Percentiles rank a stretch among this genome's conserved stretches.
These are phyloP conservation scores for Poecilia picta DNA, from an alignment of 2,797 vertebrate species.

Conservation along the genomic window DNA sequence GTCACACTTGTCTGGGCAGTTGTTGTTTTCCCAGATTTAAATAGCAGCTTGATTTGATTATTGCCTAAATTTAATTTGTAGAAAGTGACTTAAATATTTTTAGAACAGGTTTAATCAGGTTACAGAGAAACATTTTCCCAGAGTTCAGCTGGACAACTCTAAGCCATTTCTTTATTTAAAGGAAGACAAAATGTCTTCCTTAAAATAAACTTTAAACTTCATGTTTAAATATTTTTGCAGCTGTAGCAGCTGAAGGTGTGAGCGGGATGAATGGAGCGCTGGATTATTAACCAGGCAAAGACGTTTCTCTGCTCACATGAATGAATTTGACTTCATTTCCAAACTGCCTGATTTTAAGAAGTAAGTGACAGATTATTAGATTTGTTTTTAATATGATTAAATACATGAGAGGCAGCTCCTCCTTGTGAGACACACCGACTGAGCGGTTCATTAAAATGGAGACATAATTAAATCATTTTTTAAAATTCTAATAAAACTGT, in stretches of 20 bases:
- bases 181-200: neutral
- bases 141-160: neutral
- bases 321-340: neutral
- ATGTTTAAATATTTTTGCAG: neutral
- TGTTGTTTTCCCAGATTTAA: conserved; percentile 4
- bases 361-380: neutral
- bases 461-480: neutral
- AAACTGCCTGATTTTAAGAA: neutral
- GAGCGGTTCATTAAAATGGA: neutral
- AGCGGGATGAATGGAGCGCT: neutral
- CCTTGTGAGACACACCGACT: neutral
- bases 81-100: neutral
- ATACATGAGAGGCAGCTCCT: neutral
- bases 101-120: neutral
- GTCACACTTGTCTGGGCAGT: neutral
- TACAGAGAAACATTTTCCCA: neutral
- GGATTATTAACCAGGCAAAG: no score
- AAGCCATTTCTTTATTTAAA: neutral
- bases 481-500: neutral
- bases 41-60: conserved; percentile 6
- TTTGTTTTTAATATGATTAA: neutral
- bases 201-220: neutral
- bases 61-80: neutral
- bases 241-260: neutral
- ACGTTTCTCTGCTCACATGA: neutral